Base-by-base conservation (phyloP, 2,113 vertebrate species). In the Rhombomys opimus region DNA sequence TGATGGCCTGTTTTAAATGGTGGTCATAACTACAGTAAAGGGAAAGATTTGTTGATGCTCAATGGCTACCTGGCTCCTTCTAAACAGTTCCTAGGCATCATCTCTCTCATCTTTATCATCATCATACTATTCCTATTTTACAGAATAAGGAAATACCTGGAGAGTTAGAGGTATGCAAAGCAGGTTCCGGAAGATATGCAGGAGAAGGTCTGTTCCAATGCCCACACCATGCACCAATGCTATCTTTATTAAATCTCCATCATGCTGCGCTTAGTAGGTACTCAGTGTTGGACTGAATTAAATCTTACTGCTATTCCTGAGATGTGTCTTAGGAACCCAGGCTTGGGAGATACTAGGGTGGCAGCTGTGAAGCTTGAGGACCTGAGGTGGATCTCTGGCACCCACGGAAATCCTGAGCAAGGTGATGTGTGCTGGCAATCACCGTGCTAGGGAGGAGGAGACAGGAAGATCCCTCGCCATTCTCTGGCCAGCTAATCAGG, bases 1-100 rank as follows among this genome's bases (percentile, higher is more conserved):
- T 25, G 18, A 23, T 7, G 30, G 23, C 1, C 46, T 22, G 13
- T 23, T 11, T 2, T 38, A 7, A 22, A 18, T 41, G 4, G 0
- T 22, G 41, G 32, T 63, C 32, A 14, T 13, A 52, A 61, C 57
- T 18, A 2, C 15, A 50, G 15, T 9, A 22, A 17, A 46, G 41
- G 30, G 18, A 23, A 46, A 30, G 23, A 5, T 38, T 41, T 76
- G 32, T 27, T 23, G 84, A 52, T 57, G 30, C 72, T 59, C 86
- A 4, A 5, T 6, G 22, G 41, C 73, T 2, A 14, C 41, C 9
- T 50, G 75, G 20, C 87, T 89, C 27, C 50, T 76, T 80, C 54
- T 18, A 25, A 94, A 41, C 75, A 46, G 65, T 65, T 73, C 4
- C 23, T 11, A 78, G 50, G 38, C 27, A 61, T 7, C 14, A 9